phyloP scores from a whole-genome alignment of 1,140 invertebrate genomes.

The Drosophila subpulchrella region DNA sequence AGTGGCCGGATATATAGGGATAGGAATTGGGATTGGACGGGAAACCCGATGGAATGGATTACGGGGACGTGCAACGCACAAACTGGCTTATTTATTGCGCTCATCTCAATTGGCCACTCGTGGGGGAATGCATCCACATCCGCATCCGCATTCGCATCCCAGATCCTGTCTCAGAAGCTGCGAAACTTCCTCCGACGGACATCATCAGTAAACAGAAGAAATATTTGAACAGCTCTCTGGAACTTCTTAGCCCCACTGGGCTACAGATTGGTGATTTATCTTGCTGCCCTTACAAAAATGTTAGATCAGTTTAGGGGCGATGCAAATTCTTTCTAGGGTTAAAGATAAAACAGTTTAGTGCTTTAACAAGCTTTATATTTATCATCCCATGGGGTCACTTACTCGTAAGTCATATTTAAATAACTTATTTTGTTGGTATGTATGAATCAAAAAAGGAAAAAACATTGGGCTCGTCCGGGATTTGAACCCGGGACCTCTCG shows the following conservation, averaged over 20 bases:
- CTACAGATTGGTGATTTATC: constrained; percentile 2
- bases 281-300: background rate
- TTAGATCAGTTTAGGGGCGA: background rate
- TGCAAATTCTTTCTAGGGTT: background rate
- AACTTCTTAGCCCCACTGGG: background rate
- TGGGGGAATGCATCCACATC: constrained; percentile 34
- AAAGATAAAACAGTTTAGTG: too few relatives aligned
- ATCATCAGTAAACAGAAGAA: constrained; percentile 1
- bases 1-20: constrained; percentile 36
- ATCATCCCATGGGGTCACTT: too few relatives aligned
- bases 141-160: constrained; percentile 25
- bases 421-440: too few relatives aligned
- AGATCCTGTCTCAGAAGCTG: background rate
- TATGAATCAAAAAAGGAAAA: background rate
- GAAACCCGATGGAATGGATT: constrained; percentile 1
- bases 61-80: constrained; percentile 41
- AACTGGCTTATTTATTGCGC: constrained; percentile 69
- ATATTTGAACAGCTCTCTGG: background rate
- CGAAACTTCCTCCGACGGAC: background rate
- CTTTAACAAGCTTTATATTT: too few relatives aligned
- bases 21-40: background rate
- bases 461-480: constrained; percentile 89
- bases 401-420: too few relatives aligned
- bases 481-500: constrained; percentile 94
- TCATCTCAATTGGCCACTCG: constrained; percentile 46